Percentiles rank a stretch among this genome's conserved stretches.
phyloP scores from a whole-genome alignment of 2,888 invertebrate species.

The Agapostemon virescens region DNA sequence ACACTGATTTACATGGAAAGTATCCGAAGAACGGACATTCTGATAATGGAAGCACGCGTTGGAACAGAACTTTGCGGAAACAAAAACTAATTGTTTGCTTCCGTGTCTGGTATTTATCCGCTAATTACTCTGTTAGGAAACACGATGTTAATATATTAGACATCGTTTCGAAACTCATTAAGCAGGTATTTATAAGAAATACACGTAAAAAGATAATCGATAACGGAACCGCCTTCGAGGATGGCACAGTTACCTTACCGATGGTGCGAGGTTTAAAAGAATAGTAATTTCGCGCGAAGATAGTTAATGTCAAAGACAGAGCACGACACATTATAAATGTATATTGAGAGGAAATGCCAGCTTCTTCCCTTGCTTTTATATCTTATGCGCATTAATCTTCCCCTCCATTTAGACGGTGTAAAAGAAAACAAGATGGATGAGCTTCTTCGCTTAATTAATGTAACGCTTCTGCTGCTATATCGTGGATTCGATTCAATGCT shows the following conservation, averaged over 20 bases:
- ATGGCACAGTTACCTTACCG: background rate
- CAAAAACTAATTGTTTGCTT: too few relatives aligned
- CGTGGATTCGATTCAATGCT: slow-evolving; percentile 41
- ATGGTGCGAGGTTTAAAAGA: background rate
- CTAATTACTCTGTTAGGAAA: too few relatives aligned
- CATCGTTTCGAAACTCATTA: too few relatives aligned
- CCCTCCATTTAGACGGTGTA: slow-evolving; percentile 61
- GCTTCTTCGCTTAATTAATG: slow-evolving; percentile 73
- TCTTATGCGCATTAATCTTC: slow-evolving; percentile 73
- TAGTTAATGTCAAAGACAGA: slow-evolving; percentile 32
- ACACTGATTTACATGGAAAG: too few relatives aligned
- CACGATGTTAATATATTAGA: background rate
- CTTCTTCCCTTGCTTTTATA: slow-evolving; percentile 44
- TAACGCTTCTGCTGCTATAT: slow-evolving; percentile 60
- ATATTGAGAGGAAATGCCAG: slow-evolving; percentile 51
- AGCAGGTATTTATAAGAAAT: too few relatives aligned
- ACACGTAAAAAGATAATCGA: background rate
- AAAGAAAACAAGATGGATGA: slow-evolving; percentile 76
- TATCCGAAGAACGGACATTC: too few relatives aligned
- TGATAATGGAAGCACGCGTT: too few relatives aligned
- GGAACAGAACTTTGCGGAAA: too few relatives aligned
- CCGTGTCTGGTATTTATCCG: background rate
- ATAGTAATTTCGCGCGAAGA: background rate
- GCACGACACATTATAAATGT: slow-evolving; percentile 48
- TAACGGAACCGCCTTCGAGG: background rate